These are phyloP conservation scores for Anticlea derivata DNA, from an alignment of 2,888 invertebrate species.

Conservation along the genomic window DNA sequence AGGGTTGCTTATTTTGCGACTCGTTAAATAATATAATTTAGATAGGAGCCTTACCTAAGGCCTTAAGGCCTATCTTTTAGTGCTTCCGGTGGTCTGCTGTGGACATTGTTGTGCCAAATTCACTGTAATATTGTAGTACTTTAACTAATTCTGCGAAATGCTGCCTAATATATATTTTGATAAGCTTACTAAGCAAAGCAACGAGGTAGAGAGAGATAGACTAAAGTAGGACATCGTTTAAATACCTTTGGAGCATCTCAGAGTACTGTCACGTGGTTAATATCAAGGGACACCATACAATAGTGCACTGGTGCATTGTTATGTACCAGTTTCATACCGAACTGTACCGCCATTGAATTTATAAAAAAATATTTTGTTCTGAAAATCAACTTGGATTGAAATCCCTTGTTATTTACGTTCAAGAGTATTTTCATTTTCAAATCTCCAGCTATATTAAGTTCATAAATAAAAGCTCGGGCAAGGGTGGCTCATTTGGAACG, in stretches of 20 bases:
- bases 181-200: constrained; percentile 1
- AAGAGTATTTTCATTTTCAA: constrained; percentile 27
- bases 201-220: not conserved
- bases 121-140: constrained; percentile 5
- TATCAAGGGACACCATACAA: not conserved
- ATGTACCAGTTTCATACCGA: not conserved
- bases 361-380: constrained; percentile 2
- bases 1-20: constrained; percentile 26
- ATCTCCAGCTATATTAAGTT: constrained; percentile 34
- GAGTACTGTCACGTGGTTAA: not conserved
- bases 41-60: constrained; percentile 21
- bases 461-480: constrained; percentile 46
- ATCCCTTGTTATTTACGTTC: constrained; percentile 12
- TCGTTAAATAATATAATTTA: constrained; percentile 33
- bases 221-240: not conserved
- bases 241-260: not conserved
- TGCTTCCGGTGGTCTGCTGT: constrained; percentile 17
- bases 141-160: not conserved
- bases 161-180: constrained; percentile 2
- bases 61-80: constrained; percentile 27
- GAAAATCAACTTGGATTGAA: constrained; percentile 7
- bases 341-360: not conserved
- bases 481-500: constrained; percentile 62
- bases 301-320: not conserved
- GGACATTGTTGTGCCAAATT: constrained; percentile 13